Evolutionary conservation across 2,113 vertebrate genomes (phyloP).

Genomic region (Odocoileus virginianus): DNA sequence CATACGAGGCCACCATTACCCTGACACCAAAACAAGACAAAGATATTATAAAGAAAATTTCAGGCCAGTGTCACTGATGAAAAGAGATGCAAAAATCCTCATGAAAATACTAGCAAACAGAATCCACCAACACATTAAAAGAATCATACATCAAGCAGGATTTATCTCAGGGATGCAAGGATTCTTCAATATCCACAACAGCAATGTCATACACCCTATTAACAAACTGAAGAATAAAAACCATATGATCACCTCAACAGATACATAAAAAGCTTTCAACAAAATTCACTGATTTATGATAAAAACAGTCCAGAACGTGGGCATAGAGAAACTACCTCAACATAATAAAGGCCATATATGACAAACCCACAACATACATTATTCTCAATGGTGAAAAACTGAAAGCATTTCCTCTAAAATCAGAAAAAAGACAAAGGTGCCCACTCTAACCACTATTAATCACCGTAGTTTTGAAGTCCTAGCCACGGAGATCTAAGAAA

Average conservation of each 20-base stretch:
- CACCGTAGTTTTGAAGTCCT: not conserved
- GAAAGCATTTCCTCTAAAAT: not conserved
- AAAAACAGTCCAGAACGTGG: not conserved
- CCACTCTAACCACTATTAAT: not conserved
- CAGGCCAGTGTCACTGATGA: not conserved
- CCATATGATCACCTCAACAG: not conserved
- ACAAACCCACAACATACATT: not conserved
- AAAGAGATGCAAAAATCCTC: not conserved
- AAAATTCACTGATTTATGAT: not conserved
- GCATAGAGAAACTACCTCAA: not conserved
- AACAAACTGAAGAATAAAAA: not conserved
- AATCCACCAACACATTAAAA: not conserved
- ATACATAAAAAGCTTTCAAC: not conserved
- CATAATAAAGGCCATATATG: not conserved
- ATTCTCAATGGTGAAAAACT: not conserved
- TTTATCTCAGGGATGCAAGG: not conserved
- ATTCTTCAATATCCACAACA: not conserved
- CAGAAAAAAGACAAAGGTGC: not conserved
- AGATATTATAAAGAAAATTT: not conserved
- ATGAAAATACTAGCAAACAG: not conserved
- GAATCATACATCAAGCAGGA: not conserved
- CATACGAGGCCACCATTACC: not conserved
- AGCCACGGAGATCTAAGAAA: not conserved
- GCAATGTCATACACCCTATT: not conserved
- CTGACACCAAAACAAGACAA: not conserved